Percentiles rank a stretch among this genome's conserved stretches.
Evolutionary conservation across 2,888 invertebrate genomes (phyloP).

Genomic region (Caenorhabditis uteleia): DNA sequence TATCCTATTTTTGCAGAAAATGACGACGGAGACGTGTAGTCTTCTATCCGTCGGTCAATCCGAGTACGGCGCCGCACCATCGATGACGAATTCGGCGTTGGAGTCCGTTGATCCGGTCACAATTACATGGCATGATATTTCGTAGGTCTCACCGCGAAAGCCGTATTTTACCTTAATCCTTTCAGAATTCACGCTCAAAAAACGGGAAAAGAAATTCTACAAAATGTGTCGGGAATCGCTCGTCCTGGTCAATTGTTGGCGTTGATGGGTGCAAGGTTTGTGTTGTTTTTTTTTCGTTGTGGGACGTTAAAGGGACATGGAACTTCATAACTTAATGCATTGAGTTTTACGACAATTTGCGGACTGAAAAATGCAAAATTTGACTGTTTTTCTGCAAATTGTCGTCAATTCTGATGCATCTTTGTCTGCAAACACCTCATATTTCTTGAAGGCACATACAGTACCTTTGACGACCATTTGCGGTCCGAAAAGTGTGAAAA

Average conservation of each 20-base stretch:
- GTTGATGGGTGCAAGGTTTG: conserved; percentile 67
- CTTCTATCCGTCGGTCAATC: conserved; percentile 45
- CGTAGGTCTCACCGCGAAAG: conserved; percentile 18
- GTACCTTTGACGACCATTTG: too few species aligned
- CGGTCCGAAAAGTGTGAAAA: too few species aligned
- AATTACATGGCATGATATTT: conserved; percentile 58
- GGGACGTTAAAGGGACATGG: too few species aligned
- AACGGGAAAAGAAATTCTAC: conserved; percentile 38
- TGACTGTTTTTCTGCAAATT: too few species aligned
- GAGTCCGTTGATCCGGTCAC: conserved; percentile 58
- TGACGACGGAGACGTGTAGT: conserved; percentile 45
- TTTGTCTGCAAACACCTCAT: too few species aligned
- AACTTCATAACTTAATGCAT: too few species aligned
- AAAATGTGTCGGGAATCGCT: conserved; percentile 55
- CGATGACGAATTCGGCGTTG: conserved; percentile 43
- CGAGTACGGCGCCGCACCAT: conserved; percentile 48
- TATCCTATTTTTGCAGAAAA: conserved; percentile 6
- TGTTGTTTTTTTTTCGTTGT: neutral
- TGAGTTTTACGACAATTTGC: too few species aligned
- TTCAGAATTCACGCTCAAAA: conserved; percentile 33
- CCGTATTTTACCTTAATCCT: neutral
- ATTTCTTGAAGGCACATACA: too few species aligned
- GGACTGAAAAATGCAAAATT: too few species aligned
- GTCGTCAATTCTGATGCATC: too few species aligned
- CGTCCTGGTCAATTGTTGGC: conserved; percentile 65